Conservation (phyloP, 2,888 invertebrate genomes). For the Beris morrisii region DNA sequence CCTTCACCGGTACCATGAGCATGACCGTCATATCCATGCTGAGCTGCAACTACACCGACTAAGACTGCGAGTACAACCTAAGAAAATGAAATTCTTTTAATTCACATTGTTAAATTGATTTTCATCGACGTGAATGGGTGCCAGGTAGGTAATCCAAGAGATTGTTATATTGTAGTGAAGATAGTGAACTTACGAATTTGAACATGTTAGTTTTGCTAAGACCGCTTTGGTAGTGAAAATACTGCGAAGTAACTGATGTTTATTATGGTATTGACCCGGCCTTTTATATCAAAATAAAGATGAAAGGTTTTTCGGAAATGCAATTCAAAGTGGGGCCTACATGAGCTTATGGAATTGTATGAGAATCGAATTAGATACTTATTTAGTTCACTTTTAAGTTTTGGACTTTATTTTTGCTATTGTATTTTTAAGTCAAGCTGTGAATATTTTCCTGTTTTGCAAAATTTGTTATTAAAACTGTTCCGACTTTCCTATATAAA, state of each 20-base stretch:
- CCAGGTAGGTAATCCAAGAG: neutral
- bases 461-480: too few species aligned
- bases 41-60: conserved; percentile 17
- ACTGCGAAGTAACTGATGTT: conserved; percentile 12
- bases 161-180: neutral
- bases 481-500: too few species aligned
- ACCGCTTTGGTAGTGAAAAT: conserved; percentile 14
- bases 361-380: too few species aligned
- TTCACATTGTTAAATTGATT: conserved; percentile 8
- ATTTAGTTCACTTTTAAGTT: too few species aligned
- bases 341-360: too few species aligned
- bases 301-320: too few species aligned
- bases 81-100: neutral
- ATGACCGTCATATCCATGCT: neutral
- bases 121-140: too few species aligned
- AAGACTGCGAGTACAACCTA: conserved; percentile 25
- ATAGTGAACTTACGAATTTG: conserved; percentile 19
- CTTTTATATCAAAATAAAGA: conserved; percentile 15
- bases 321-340: too few species aligned
- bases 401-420: too few species aligned
- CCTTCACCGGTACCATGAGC: neutral
- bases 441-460: too few species aligned
- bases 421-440: too few species aligned
- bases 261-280: conserved; percentile 6
- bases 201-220: conserved; percentile 17